Evolutionary conservation across 2,113 vertebrate species (phyloP).

Genomic region (Emberiza fucata): DNA sequence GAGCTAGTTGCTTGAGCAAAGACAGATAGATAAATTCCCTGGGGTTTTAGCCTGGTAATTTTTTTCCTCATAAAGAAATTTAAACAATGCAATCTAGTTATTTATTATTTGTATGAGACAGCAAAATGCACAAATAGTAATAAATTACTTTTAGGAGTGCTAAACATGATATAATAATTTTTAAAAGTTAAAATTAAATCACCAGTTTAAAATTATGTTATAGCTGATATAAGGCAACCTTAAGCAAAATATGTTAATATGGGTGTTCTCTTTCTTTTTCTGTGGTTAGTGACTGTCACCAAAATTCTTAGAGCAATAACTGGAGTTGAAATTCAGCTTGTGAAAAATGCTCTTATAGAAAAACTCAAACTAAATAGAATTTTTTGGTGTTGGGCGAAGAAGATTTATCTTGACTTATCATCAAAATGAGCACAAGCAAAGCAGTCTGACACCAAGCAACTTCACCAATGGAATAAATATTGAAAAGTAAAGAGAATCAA

Average conservation of each 20-base stretch:
- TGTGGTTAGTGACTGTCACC: neutral
- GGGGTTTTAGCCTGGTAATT: neutral
- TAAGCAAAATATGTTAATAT: neutral
- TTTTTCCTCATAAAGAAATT: neutral
- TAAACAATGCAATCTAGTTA: neutral
- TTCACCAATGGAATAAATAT: neutral
- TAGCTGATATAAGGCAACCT: neutral
- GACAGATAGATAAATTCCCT: neutral
- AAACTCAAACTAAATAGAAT: neutral
- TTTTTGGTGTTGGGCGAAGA: neutral
- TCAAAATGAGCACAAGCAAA: neutral
- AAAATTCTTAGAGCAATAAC: conserved; percentile 51
- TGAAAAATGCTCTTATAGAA: neutral
- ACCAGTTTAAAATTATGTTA: neutral
- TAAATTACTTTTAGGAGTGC: neutral
- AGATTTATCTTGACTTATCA: neutral
- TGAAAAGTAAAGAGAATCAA: neutral
- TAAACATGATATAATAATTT: neutral
- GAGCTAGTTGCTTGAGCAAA: conserved; percentile 3
- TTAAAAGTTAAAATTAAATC: neutral
- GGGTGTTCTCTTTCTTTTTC: neutral
- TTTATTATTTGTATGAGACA: conserved; percentile 1
- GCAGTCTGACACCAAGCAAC: neutral
- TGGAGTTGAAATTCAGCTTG: neutral
- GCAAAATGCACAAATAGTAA: neutral